A percentile compares a stretch with the other conserved stretches of the same genome.
phyloP scores from a whole-genome alignment of 2,797 vertebrate species.

The Harpagifer antarcticus region DNA sequence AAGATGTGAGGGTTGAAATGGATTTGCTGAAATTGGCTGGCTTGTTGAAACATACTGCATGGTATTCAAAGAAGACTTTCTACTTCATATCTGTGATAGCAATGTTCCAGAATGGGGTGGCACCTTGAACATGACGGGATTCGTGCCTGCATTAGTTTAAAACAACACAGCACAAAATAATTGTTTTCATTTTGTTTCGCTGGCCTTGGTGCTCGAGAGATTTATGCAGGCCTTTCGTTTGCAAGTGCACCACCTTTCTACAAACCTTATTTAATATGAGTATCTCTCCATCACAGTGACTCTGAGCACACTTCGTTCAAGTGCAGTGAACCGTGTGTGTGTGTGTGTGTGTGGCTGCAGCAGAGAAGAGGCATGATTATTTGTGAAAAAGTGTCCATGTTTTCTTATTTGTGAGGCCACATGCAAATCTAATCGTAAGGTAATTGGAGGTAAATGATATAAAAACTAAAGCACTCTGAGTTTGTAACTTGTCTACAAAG shows the following conservation, averaged over 20 bases:
- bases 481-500: conserved; percentile 11
- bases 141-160: not conserved
- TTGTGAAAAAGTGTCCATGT: conserved; percentile 28
- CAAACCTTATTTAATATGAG: conserved; percentile 62
- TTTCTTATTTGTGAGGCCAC: conserved; percentile 36
- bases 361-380: not conserved
- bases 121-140: conserved; percentile 36
- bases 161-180: conserved; percentile 16
- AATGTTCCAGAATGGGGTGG: conserved; percentile 11
- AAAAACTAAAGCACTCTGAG: conserved; percentile 19
- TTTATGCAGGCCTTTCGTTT: conserved; percentile 32
- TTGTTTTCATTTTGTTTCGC: not conserved
- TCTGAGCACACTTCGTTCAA: conserved; percentile 54
- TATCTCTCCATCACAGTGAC: conserved; percentile 69
- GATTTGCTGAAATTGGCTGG: conserved; percentile 71
- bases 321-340: not conserved
- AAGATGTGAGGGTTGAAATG: conserved; percentile 66
- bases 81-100: conserved; percentile 40
- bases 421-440: conserved; percentile 27
- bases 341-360: not conserved
- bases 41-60: conserved; percentile 39
- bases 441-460: conserved; percentile 25
- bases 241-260: conserved; percentile 24
- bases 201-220: conserved; percentile 32
- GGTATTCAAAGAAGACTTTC: conserved; percentile 38